phyloP scores from a whole-genome alignment of 2,888 invertebrate species.

The Penaeus monodon region DNA sequence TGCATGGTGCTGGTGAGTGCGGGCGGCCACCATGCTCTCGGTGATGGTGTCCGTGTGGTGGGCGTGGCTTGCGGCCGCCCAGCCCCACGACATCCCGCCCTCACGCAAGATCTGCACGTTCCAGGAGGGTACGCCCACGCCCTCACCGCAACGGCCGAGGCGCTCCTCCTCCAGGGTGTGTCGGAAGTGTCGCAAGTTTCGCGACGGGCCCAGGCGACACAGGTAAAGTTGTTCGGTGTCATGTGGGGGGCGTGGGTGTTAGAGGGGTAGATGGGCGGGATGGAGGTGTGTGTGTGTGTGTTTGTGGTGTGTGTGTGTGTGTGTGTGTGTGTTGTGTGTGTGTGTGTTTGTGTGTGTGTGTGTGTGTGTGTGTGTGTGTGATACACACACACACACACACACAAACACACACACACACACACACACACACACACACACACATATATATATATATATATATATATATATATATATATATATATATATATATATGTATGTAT shows the following conservation, averaged over 20 bases:
- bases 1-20: background rate
- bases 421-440: no score
- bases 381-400: no score
- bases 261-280: no score
- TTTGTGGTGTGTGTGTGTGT: no score
- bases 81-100: slow-evolving; percentile 12
- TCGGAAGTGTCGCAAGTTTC: slow-evolving; percentile 52
- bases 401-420: no score
- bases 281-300: no score
- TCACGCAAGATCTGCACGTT: slow-evolving; percentile 53
- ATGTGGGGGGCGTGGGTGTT: background rate
- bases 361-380: no score
- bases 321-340: no score
- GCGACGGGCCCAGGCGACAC: slow-evolving; percentile 47
- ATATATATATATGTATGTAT: no score
- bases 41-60: slow-evolving; percentile 59
- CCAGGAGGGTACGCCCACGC: slow-evolving; percentile 52
- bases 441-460: no score
- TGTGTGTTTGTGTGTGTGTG: no score
- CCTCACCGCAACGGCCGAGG: slow-evolving; percentile 49
- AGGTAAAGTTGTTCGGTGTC: slow-evolving; percentile 14
- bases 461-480: no score
- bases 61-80: slow-evolving; percentile 50
- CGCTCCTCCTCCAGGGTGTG: slow-evolving; percentile 48
- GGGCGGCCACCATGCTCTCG: slow-evolving; percentile 37